Evolutionary conservation across 2,797 vertebrate species (phyloP), one percentile per base, ranked within the genome.

Genomic region (Acrossocheilus fasciatus): DNA sequence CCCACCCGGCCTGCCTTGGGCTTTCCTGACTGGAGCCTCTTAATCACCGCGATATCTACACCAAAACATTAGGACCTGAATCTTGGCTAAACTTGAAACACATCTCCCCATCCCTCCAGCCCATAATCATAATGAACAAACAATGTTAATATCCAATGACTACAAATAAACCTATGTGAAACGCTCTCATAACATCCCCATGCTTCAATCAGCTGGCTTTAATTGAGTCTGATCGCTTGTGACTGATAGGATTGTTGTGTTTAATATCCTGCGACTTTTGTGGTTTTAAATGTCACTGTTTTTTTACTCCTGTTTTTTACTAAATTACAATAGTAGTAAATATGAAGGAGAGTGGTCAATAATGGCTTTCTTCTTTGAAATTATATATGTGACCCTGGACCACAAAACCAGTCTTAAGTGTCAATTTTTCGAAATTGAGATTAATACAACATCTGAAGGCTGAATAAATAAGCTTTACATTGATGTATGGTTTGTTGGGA

Each of bases 1-100:
- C 87, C 88, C 90, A 91, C 86, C 50, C 86, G 77, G 88, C 45
- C 50, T 83, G 87, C 81, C 57, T 69, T 83, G 45, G 86, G 89
- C 72, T 82, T 73, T 81, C 88, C 84, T 81, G 77, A 59, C 78
- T 77, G 84, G 84, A 86, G 84, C 81, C 81, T 80, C 85, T 81
- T 68, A 86, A 83, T 88, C 81, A 79, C 79, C 43, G 6, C 34
- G 66, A 47, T 36, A 84, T 88, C 57, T 86, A 50, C 70, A 88
- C 64, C 9, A 82, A 86, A 62, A 86, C 84, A 79, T 57, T 43
- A 20, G 10, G 64, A 84, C 30, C 30, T 57, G 34, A 52, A 41
- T 80, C 45, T 23, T 68, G 73, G 74, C 74, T 23, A 74, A 82
- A 54, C 52, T 50, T 70, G 18, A 66, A 81, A 57, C 30, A 54